phyloP scores from a whole-genome alignment of 2,797 vertebrate genomes.

The Amazona finschi region DNA sequence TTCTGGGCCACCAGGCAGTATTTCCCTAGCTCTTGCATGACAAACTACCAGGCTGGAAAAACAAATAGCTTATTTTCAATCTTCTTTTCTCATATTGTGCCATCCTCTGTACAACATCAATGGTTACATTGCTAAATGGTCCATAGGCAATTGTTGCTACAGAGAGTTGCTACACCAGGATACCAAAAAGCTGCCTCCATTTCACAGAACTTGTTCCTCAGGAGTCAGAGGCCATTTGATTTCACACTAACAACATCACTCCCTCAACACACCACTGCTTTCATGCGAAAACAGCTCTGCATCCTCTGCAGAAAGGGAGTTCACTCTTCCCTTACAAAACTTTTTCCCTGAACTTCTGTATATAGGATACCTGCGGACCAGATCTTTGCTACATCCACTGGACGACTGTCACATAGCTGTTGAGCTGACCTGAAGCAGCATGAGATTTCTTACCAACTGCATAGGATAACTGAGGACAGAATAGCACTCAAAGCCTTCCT shows the following conservation, averaged over 20 bases:
- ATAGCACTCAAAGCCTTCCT: neutral
- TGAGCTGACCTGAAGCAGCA: neutral
- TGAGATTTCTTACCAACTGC: neutral
- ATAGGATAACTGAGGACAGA: neutral
- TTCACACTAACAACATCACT: neutral
- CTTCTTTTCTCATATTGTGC: neutral
- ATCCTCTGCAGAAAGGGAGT: neutral
- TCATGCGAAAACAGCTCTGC: neutral
- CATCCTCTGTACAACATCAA: neutral
- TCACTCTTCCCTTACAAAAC: neutral
- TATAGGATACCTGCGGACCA: accelerated
- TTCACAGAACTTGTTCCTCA: neutral
- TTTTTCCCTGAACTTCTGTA: neutral
- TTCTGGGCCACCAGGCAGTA: conserved; percentile 1
- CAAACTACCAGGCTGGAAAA: neutral
- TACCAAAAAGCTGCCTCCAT: neutral
- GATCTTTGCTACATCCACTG: neutral
- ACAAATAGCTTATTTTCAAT: neutral
- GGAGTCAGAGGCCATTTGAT: neutral
- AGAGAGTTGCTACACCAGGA: neutral
- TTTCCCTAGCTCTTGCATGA: conserved; percentile 2
- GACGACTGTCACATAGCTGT: neutral
- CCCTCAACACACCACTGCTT: neutral
- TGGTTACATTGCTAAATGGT: neutral
- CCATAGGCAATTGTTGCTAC: neutral